phyloP scores from a whole-genome alignment of 2,113 vertebrate genomes.

The Apodemus speciosus region DNA sequence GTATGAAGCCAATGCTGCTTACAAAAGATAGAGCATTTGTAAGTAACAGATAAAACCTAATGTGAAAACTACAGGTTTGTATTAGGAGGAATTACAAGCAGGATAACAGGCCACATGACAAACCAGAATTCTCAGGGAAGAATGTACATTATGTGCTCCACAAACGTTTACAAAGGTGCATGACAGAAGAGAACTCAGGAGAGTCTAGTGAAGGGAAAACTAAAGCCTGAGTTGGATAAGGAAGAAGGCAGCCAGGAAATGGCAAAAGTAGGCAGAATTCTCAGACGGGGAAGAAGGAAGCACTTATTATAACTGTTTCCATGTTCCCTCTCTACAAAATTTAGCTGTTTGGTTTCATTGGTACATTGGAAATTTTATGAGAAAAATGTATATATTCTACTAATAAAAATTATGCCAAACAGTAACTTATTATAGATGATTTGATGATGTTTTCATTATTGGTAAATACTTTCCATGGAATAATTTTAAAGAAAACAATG shows the following conservation, averaged over 20 bases:
- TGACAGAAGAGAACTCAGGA: neutral
- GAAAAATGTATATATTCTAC: neutral
- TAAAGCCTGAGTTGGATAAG: neutral
- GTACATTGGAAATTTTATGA: neutral
- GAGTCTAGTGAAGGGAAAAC: neutral
- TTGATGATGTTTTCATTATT: neutral
- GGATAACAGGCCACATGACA: neutral
- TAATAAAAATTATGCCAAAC: neutral
- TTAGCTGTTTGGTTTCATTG: neutral
- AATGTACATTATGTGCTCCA: neutral
- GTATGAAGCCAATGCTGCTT: neutral
- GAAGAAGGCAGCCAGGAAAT: accelerated
- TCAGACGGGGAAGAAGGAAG: neutral
- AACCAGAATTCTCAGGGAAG: neutral
- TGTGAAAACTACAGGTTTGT: neutral
- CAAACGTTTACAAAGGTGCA: neutral
- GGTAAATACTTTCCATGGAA: neutral
- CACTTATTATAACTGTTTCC: neutral
- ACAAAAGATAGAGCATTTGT: neutral
- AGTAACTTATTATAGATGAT: neutral
- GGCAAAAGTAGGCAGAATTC: neutral
- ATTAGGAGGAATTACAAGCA: neutral
- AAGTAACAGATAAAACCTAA: neutral
- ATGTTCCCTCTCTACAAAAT: neutral
- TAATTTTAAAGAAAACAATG: neutral